Evolutionary conservation across 2,113 vertebrate genomes (phyloP).

Genomic region (Tetrax tetrax): DNA sequence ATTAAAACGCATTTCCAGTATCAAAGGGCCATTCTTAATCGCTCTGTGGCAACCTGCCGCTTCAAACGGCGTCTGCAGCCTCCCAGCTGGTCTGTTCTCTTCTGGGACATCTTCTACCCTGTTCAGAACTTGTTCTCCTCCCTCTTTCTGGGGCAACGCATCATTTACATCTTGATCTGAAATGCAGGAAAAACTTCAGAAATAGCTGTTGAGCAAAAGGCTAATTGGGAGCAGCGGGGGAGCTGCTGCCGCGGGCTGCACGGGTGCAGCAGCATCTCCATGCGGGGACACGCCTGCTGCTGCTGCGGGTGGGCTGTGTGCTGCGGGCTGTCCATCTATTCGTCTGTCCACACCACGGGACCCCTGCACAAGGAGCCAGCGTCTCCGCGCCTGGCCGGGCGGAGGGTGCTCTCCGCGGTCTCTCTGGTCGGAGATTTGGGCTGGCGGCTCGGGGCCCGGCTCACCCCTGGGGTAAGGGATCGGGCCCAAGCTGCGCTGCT

Average conservation of each 20-base stretch:
- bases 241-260: fast-evolving
- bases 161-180: not conserved
- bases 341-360: not conserved
- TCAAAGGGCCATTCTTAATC: conserved; percentile 3
- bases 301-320: not conserved
- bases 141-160: not conserved
- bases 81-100: not conserved
- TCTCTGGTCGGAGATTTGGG: not conserved
- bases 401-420: not conserved
- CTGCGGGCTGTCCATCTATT: not conserved
- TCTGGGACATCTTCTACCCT: not conserved
- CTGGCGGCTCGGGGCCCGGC: not conserved
- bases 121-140: not conserved
- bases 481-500: not conserved
- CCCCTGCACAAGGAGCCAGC: not conserved
- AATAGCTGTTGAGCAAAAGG: not conserved
- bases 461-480: not conserved
- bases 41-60: not conserved
- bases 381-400: fast-evolving
- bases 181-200: not conserved
- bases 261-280: fast-evolving
- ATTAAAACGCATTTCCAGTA: conserved; percentile 9
- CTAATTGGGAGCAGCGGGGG: fast-evolving
- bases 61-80: not conserved
- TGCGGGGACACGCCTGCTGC: fast-evolving